These are phyloP conservation scores for Seira ritae DNA, from an alignment of 2,888 invertebrate species.

Conservation along the genomic window DNA sequence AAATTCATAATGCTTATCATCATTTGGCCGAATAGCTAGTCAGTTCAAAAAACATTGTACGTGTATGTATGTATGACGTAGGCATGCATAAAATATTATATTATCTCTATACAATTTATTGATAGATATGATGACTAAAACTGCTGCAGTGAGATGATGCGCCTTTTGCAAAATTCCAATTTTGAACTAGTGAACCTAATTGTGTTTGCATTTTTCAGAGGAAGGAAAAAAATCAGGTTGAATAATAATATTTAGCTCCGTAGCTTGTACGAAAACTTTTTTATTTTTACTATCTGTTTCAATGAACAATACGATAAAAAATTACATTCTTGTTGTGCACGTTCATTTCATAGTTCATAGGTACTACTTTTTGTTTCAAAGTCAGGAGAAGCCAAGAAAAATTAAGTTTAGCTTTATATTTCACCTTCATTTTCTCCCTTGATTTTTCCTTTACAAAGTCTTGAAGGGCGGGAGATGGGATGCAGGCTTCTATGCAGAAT, in stretches of 20 bases:
- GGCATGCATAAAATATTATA: no score
- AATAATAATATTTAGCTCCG: not conserved
- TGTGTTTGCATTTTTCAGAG: not conserved
- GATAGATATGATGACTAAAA: no score
- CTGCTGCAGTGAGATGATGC: no score
- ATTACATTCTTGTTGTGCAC: not conserved
- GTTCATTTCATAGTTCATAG: no score
- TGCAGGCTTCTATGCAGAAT: not conserved
- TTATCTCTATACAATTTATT: no score
- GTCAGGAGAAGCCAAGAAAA: not conserved
- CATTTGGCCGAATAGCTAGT: no score
- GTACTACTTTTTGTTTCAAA: no score
- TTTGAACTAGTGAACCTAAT: not conserved
- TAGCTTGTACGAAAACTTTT: no score
- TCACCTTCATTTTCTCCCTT: conserved; percentile 2
- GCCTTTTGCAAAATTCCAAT: no score
- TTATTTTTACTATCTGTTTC: not conserved
- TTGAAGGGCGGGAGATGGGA: not conserved
- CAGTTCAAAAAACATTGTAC: no score
- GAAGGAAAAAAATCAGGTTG: not conserved
- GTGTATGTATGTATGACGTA: no score
- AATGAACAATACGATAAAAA: not conserved
- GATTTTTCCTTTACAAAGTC: not conserved
- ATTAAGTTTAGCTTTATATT: not conserved
- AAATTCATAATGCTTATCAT: no score